A percentile compares a stretch with the other conserved stretches of the same genome.
Conservation (phyloP, 2,888 invertebrate genomes). For the Rotaria magnacalcarata region DNA sequence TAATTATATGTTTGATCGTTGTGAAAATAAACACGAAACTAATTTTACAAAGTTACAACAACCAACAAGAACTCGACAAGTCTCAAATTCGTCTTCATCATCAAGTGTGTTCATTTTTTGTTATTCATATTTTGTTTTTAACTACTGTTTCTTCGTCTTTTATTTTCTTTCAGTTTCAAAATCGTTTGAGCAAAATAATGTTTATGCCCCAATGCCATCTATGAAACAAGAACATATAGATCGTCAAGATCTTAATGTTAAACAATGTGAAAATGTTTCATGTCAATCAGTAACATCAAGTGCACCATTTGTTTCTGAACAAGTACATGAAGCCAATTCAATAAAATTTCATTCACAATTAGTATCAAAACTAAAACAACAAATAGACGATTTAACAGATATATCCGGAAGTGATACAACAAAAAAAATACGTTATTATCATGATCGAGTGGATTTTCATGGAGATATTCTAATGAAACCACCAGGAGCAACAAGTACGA, state of each 20-base stretch:
- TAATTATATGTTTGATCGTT: not conserved
- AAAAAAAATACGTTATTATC: conserved; percentile 42
- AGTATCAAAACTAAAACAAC: not conserved
- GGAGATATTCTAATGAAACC: conserved; percentile 45
- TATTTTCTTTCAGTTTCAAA: not conserved
- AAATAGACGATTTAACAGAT: not conserved
- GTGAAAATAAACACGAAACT: not conserved
- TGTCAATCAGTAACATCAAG: not conserved
- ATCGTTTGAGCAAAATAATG: not conserved
- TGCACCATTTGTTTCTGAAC: not conserved
- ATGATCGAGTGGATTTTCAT: conserved; percentile 45
- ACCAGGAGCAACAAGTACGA: conserved; percentile 38
- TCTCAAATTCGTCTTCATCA: not conserved
- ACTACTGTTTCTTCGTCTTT: no score
- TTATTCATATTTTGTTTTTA: not conserved
- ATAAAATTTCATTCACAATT: not conserved
- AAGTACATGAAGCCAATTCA: not conserved
- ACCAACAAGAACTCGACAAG: not conserved
- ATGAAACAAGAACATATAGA: not conserved
- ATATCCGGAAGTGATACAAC: not conserved
- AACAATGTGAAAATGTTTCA: not conserved
- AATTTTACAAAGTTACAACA: not conserved
- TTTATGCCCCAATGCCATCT: not conserved
- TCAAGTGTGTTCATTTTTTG: not conserved
- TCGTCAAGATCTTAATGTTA: not conserved